Evolutionary conservation across 1,140 invertebrate genomes (phyloP), one percentile per base, ranked within the genome.

Genomic region (Pseudobourletiella spinata): DNA sequence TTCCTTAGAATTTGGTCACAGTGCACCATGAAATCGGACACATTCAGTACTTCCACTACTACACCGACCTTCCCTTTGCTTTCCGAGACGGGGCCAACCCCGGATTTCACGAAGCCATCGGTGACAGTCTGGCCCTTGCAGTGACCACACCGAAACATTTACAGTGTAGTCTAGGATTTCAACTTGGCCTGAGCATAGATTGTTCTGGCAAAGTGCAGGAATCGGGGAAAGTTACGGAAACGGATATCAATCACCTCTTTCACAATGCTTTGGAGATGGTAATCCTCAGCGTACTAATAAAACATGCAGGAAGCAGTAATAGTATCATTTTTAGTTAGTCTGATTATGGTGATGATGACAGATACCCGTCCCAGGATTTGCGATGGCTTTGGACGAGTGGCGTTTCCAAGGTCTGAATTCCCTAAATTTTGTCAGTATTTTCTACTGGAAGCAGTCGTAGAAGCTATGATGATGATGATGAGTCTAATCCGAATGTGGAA

Each of bases 71-170:
- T 14, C 59, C 30, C 2, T 57, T 32, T 25, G 30, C 46, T 39
- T 69, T 63, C 43, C 48, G 66, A 15, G 46, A 28, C 15, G 63
- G 55, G n/a, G 59, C 59, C 30, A 66, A 66, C 59, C 67, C 70
- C 85, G 87, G 86, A 35, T 93, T 93, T 72, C 88, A 92, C 72
- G 90, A 93, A 74, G 91, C 88, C 2, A 80, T 93, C 1, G 89
- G 89, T 16, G 89, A 93, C 72, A 83, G 86, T 0, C 81, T 92
- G 16, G 82, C 83, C 0, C 25, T 59, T 3, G 57, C 57, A 20
- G 57, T 59, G 24, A 35, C 32, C 25, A 59, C 57, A 20, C 57
- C 57, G 18, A 26, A 29, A 4, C 58, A 54, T 51, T 48, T 57
- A n/a, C 44, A 57, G 24, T 57, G 61, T 30, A 20, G 29, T 24